phyloP scores from a whole-genome alignment of 1,140 invertebrate species.

The Eumeta japonica region DNA sequence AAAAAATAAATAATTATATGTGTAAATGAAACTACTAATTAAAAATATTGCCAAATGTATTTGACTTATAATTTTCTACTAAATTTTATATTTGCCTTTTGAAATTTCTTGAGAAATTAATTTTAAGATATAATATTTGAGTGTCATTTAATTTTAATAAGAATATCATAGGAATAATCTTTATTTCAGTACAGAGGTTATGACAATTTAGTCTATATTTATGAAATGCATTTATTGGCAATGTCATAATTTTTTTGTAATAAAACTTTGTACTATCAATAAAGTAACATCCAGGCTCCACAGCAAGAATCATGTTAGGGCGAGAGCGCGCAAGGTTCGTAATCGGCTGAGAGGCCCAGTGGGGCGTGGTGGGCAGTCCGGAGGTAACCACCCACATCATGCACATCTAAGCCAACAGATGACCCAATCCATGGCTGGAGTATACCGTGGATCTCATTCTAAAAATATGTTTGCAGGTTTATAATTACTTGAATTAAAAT shows the following conservation, averaged over 20 bases:
- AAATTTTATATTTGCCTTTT: no score
- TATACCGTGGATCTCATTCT: constrained; percentile 74
- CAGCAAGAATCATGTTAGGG: constrained; percentile 90
- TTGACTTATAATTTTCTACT: no score
- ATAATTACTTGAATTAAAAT: no score
- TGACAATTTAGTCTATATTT: no score
- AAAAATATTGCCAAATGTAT: no score
- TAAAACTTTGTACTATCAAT: constrained; percentile 80
- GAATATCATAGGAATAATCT: constrained; percentile 58
- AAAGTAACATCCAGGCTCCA: constrained; percentile 97
- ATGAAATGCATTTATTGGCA: no score
- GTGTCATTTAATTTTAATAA: no score
- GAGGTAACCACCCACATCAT: constrained; percentile 95
- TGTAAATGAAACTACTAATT: no score
- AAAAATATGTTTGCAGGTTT: neutral
- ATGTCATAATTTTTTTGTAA: no score
- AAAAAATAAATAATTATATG: neutral
- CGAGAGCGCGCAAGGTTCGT: constrained; percentile 78
- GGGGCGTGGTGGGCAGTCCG: constrained; percentile 61
- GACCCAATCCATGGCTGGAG: constrained; percentile 96
- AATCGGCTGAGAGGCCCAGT: constrained; percentile 72
- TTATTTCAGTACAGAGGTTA: no score
- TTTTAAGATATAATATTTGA: no score
- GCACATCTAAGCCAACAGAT: constrained; percentile 92
- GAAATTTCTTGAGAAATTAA: no score